Base-by-base conservation (phyloP, 2,113 vertebrate genomes). In the Boleophthalmus pectinirostris region DNA sequence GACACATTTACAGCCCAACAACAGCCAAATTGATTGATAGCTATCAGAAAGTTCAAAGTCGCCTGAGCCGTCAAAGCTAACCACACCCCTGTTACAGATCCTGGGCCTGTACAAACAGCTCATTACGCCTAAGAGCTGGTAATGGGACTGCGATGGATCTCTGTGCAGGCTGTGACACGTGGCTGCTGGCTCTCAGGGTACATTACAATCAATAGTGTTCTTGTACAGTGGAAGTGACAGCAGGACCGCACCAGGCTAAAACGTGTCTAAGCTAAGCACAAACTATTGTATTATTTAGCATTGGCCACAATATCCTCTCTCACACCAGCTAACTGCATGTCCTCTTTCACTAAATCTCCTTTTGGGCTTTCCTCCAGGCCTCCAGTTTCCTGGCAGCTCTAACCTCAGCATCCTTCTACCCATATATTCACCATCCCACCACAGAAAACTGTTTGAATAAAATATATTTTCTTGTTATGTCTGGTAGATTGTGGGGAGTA, bases 211-310 rank as follows among this genome's bases (percentile, higher is more conserved):
- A 21, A 64, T 64, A 64, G 33, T 64, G 20, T n/a, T 21, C 33
- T 43, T 13, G 20, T 64, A 64, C 61, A 64, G 61, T 64, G 61
- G 61, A 64, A 21, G 61, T 64, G 61, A 64, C 29, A 64, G 33
- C 5, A 38, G 33, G 33, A 20, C 8, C 60, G 10, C 29, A 11
- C 60, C 38, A 13, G 24, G 23, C 56, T 58, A 3, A 33, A 61
- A 61, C 18, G 16, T 43, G 10, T 43, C 61, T 10, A 43, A 10
- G 16, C 16, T 8, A 38, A 38, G 20, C 15, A 5, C 7, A 25
- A 58, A 25, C 3, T 47, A 47, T 47, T 47, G 46, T 47, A 16
- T 47, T 47, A 43, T 43, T 43, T 43, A 43, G 38, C 10, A 43
- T 43, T 10, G 38, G 38, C 38, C 38, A 43, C 38, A 51, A 7